phyloP scores from a whole-genome alignment of 2,888 invertebrate genomes.

The Ellobium chinense region DNA sequence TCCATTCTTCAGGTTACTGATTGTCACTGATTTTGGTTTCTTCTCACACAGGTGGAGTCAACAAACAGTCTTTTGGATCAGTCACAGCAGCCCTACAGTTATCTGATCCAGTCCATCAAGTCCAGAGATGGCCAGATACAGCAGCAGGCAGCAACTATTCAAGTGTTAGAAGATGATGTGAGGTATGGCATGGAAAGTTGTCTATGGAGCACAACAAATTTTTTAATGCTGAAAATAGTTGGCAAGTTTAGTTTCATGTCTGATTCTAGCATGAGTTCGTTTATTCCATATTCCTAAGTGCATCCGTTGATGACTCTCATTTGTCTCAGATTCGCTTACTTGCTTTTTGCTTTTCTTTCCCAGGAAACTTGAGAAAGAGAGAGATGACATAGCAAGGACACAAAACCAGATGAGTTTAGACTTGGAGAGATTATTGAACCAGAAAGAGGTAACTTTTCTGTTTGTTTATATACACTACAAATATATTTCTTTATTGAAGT shows the following conservation, averaged over 20 bases:
- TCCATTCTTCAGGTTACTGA: too few species aligned
- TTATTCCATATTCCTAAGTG: too few species aligned
- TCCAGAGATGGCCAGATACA: conserved; percentile 70
- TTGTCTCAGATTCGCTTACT: too few species aligned
- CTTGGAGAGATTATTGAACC: conserved; percentile 75
- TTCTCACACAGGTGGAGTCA: conserved; percentile 71
- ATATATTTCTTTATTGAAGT: too few species aligned
- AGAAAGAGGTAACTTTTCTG: conserved; percentile 67
- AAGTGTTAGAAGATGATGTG: conserved; percentile 68
- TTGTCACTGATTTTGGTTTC: too few species aligned
- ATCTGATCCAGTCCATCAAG: conserved; percentile 75
- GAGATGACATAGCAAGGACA: conserved; percentile 60
- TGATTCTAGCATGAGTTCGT: too few species aligned
- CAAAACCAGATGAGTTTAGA: conserved; percentile 77
- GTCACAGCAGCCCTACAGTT: conserved; percentile 77
- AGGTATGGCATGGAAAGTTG: too few species aligned
- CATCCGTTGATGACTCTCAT: too few species aligned
- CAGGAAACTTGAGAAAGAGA: conserved; percentile 70
- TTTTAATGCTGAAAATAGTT: too few species aligned
- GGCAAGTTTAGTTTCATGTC: too few species aligned
- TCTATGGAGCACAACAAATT: too few species aligned
- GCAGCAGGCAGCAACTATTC: conserved; percentile 68
- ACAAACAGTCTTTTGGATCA: conserved; percentile 72
- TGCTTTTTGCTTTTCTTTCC: not conserved
- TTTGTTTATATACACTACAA: not conserved